phyloP scores from a whole-genome alignment of 2,797 vertebrate species.

The Poecilia wingei region DNA sequence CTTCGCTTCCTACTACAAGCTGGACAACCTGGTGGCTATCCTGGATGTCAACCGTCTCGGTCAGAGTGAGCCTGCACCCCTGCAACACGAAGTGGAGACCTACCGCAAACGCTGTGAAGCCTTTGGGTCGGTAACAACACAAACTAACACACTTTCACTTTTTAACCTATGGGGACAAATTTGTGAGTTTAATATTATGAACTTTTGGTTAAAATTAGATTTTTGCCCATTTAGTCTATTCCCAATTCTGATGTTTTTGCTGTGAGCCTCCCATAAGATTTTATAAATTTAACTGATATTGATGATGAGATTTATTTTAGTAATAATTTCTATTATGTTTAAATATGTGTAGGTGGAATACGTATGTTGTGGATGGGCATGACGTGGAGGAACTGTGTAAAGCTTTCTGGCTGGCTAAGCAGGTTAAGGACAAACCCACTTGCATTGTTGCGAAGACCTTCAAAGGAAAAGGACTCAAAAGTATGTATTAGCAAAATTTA shows the following conservation, averaged over 20 bases:
- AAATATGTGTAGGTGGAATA: constrained; percentile 85
- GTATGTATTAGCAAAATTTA: constrained; percentile 59
- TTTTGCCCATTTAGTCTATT: background rate
- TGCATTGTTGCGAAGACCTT: constrained; percentile 90
- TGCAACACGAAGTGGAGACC: constrained; percentile 80
- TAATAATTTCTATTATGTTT: background rate
- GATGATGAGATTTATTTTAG: constrained; percentile 27
- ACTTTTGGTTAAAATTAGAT: background rate
- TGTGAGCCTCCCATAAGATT: background rate
- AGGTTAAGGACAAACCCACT: constrained; percentile 86
- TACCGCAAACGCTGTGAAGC: constrained; percentile 88
- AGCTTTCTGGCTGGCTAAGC: constrained; percentile 85
- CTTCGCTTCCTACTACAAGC: constrained; percentile 85
- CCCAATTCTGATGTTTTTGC: background rate
- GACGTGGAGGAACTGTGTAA: constrained; percentile 87
- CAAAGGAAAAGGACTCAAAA: constrained; percentile 87
- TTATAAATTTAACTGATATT: constrained; percentile 11
- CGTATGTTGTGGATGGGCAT: constrained; percentile 88
- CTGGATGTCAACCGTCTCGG: constrained; percentile 87
- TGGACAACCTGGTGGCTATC: constrained; percentile 89
- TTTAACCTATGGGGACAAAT: background rate
- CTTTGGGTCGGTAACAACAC: constrained; percentile 82
- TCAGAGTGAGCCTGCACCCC: constrained; percentile 84
- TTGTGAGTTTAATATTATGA: background rate
- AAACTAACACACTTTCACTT: background rate